phyloP scores from a whole-genome alignment of 2,888 invertebrate genomes.

The Seladonia tumulorum region DNA sequence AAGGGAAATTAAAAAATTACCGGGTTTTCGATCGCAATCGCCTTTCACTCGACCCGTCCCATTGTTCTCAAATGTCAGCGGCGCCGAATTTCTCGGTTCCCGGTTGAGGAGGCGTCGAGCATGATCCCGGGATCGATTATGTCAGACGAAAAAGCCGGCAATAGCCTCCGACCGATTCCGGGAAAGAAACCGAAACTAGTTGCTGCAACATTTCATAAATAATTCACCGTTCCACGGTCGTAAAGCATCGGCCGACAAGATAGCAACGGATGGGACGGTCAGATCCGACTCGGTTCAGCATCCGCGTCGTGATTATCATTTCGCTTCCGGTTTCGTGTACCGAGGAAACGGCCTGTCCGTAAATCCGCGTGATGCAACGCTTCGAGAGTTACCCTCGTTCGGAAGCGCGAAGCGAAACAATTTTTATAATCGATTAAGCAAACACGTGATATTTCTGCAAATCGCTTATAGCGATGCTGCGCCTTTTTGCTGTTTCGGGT shows the following conservation, averaged over 20 bases:
- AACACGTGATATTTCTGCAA: no score
- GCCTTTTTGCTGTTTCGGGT: no score
- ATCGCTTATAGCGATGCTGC: no score
- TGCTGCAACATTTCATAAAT: slow-evolving; percentile 35
- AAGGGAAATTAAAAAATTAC: neutral
- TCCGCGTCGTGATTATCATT: slow-evolving; percentile 50
- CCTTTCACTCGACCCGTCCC: slow-evolving; percentile 58
- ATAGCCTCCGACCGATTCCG: neutral
- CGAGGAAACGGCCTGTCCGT: no score
- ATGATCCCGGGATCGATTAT: slow-evolving; percentile 14
- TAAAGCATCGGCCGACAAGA: neutral
- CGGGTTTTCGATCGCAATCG: slow-evolving; percentile 30
- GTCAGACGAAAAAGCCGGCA: slow-evolving; percentile 4
- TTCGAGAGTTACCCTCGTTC: no score
- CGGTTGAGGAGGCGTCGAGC: neutral
- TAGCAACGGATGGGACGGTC: slow-evolving; percentile 13
- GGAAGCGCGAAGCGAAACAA: no score
- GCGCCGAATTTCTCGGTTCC: slow-evolving; percentile 22
- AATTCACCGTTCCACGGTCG: slow-evolving; percentile 28
- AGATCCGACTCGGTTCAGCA: slow-evolving; percentile 19
- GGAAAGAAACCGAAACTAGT: slow-evolving; percentile 11
- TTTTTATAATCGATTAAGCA: no score
- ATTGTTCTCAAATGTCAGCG: slow-evolving; percentile 59
- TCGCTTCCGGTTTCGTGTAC: slow-evolving; percentile 54
- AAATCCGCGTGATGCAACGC: no score